Base-by-base conservation (phyloP, 2,888 invertebrate genomes). In the Sesia bembeciformis region DNA sequence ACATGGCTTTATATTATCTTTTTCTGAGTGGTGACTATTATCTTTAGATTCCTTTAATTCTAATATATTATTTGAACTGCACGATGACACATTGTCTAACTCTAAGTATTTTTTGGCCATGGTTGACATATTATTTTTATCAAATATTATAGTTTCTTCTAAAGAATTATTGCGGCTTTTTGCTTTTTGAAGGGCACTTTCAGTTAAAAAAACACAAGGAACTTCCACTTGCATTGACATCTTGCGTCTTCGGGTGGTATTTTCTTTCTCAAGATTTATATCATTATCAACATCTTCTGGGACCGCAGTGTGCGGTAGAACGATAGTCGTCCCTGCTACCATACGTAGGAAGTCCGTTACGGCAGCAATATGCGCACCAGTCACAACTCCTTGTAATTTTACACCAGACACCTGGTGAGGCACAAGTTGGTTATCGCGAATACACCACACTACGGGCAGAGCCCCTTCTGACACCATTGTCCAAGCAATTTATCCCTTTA, bases 321-420 rank as follows among this genome's bases (percentile, higher is more conserved):
- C 91, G 58, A 93, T 89, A 57, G 91, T 91, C 62, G 92, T 92
- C 65, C 92, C 92, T 60, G 92, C 91, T 55, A 93, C 92, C 78
- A 91, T 90, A 60, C 92, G 90, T 66, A 93, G 87, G 75, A 93
- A 92, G 74, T 93, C 92, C 56, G 92, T 90, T 54, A 93, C 91
- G 56, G 92, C 92, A 55, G 92, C 91, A 84, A 92, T 92, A 68
- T 93, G 93, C 52, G 92, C 92, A 66, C 92, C 91, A 40, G 93
- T 93, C 58, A 93, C 88, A 57, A 91, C 91, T 58, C 93, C 93
- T 76, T 93, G 92, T 67, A 93, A 88, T 65, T 92, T 87, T 63
- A 93, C 92, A 67, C 93, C 92, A 57, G 92, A 92, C 64, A 93
- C 87, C 76, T 93, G 92, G 61, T 93, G 90, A 63, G 93, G 93